Conservation (phyloP, 1,140 invertebrate genomes). For the Luehdorfia chinensis region DNA sequence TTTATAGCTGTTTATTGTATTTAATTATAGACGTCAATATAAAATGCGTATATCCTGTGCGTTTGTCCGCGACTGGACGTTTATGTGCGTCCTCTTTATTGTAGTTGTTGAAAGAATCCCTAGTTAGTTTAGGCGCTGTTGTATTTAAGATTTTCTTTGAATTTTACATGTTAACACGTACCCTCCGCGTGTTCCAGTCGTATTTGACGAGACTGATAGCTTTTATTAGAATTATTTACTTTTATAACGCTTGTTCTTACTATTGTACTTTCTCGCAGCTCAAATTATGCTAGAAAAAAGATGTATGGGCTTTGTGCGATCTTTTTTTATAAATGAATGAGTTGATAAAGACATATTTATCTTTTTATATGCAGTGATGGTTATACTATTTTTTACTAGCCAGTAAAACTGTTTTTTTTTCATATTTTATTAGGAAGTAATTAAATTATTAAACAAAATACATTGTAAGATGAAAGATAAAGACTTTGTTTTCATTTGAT, state of each 20-base stretch:
- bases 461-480: too few relatives aligned
- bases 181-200: conserved; percentile 11
- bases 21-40: neutral
- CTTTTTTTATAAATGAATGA: too few relatives aligned
- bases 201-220: conserved; percentile 19
- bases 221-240: conserved; percentile 6
- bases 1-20: conserved; percentile 6
- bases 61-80: conserved; percentile 33
- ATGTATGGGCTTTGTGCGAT: too few relatives aligned
- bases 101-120: conserved; percentile 4
- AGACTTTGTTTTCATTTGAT: too few relatives aligned
- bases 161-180: neutral
- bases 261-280: neutral
- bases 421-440: too few relatives aligned
- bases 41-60: neutral
- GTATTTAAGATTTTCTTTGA: neutral
- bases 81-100: conserved; percentile 11
- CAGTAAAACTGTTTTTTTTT: too few relatives aligned
- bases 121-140: neutral
- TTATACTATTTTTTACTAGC: too few relatives aligned
- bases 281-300: too few relatives aligned
- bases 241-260: neutral
- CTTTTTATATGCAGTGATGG: too few relatives aligned
- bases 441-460: too few relatives aligned
- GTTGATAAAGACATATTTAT: too few relatives aligned